Evolutionary conservation across 2,888 invertebrate species (phyloP), one percentile per base, ranked within the genome.

Genomic region (Drosophila multiciliata): DNA sequence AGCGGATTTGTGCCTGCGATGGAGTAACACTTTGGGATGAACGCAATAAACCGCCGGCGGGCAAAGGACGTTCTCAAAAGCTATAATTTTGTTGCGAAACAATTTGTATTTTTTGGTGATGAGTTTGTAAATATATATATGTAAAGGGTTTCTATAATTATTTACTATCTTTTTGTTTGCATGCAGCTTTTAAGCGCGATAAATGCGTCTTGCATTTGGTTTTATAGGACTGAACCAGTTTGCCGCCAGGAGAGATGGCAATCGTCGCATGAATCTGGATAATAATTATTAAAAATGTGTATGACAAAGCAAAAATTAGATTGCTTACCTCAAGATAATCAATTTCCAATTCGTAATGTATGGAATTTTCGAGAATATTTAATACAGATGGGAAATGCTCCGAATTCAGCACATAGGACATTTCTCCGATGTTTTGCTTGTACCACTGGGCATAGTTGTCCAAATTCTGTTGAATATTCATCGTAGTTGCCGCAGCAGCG

Each of bases 21-120:
- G 98, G 98, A 0, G 95, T 97, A 0, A 96, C 97, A 0, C 94
- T 98, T 12, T 98, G 98, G 98, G 97, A 98, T 91, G 98, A 98
- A 92, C 93, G 95, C 53, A 94, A 95, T 71, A 93, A 94, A 54
- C 95, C 95, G 4, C 53, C 91, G 40, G 93, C 92, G 1, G 93
- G 93, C 32, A 90, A 90, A 4, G 74, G 78, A 15, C 87, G 92
- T 11, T 72, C 86, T 0, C 87, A 88, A 64, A 91, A 91, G 66
- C 68, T 90, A 0, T 91, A 82, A 75, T 52, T 42, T 15, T 32
- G 9, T 29, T 29, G 29, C 29, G 29, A 29, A 29, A 29, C 29
- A 29, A 29, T 29, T 29, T 57, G 8, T 42, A 50, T 55, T 66
- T 66, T 33, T 49, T 62, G 61, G 57, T 64, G 40, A 49, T 17